Evolutionary conservation across 1,140 invertebrate species (phyloP).

Genomic region (Penaeus indicus): DNA sequence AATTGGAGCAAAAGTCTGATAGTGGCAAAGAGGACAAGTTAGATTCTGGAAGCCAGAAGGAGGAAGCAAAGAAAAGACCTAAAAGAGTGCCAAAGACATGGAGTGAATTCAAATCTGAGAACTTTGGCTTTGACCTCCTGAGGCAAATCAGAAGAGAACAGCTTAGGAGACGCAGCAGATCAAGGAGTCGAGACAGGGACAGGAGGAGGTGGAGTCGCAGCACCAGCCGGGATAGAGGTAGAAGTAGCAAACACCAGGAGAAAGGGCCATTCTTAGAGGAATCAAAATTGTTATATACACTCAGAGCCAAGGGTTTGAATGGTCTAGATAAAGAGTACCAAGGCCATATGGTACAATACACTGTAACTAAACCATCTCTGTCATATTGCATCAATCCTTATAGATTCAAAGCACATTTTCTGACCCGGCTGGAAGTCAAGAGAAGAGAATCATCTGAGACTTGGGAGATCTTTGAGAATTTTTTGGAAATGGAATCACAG

Average conservation of each 20-base stretch:
- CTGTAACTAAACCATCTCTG: slow-evolving; percentile 34
- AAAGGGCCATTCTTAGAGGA: slow-evolving; percentile 3
- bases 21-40: slow-evolving; percentile 34
- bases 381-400: slow-evolving; percentile 41
- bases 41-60: not conserved
- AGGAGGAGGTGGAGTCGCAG: slow-evolving; percentile 18
- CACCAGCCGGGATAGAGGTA: slow-evolving; percentile 15
- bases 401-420: slow-evolving; percentile 29
- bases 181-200: slow-evolving; percentile 1
- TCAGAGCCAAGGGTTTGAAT: slow-evolving; percentile 3
- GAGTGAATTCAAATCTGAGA: slow-evolving; percentile 52
- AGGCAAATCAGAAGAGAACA: slow-evolving; percentile 23
- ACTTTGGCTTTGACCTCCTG: slow-evolving; percentile 46
- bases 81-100: slow-evolving; percentile 40
- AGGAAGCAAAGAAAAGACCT: slow-evolving; percentile 26
- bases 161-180: slow-evolving; percentile 24
- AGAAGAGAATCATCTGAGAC: slow-evolving; percentile 1
- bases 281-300: slow-evolving; percentile 31
- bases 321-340: slow-evolving; percentile 41
- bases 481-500: slow-evolving; percentile 17
- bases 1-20: not conserved
- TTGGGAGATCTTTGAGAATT: slow-evolving; percentile 33
- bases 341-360: slow-evolving; percentile 39
- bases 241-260: not conserved
- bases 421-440: slow-evolving; percentile 12